Base-by-base conservation (phyloP, 1,140 invertebrate species). In the Odontomachus brunneus region DNA sequence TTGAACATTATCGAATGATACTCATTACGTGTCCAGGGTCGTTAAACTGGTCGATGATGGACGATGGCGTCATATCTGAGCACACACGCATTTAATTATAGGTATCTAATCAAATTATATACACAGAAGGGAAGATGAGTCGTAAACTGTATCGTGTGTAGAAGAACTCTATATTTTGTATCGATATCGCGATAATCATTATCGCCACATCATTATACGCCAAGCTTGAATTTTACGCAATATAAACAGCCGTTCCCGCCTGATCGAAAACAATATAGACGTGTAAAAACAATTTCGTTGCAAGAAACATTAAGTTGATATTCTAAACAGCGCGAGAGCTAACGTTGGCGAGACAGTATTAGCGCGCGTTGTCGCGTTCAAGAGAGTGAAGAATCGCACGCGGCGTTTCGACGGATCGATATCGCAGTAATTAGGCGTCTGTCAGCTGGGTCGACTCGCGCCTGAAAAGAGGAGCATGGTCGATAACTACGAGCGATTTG, bases 371-470 rank as follows among this genome's bases (percentile, higher is more conserved):
- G 53, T 73, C 33, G 7, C 49, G 26, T 55, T 44, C 48, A 67
- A 88, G 84, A 83, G 84, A 88, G 55, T 53, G 80, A 88, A 76
- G 76, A 72, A 59, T 74, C 83, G 75, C 62, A 53, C 24, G 48
- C 63, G 44, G 67, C 62, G 55, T 74, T 66, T 33, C 67, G 73
- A 71, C 81, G 73, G 86, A 83, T 88, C 83, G 83, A 88, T 88
- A 88, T 85, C 78, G 57, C 33, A 49, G 83, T 59, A 88, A 88
- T 88, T 88, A 88, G 78, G 63, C 85, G 73, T 82, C 74, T 75
- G 83, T 88, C 78, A 63, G 73, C 86, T 78, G 73, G 74, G 29
- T 57, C 57, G 33, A 63, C 57, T 62, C 26, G 15, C 12, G 19
- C 19, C 26, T 48, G 51, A 59, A 71, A 83, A 63, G 29, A 24